Conservation (phyloP, 2,113 vertebrate genomes). For the Rhea pennata region DNA sequence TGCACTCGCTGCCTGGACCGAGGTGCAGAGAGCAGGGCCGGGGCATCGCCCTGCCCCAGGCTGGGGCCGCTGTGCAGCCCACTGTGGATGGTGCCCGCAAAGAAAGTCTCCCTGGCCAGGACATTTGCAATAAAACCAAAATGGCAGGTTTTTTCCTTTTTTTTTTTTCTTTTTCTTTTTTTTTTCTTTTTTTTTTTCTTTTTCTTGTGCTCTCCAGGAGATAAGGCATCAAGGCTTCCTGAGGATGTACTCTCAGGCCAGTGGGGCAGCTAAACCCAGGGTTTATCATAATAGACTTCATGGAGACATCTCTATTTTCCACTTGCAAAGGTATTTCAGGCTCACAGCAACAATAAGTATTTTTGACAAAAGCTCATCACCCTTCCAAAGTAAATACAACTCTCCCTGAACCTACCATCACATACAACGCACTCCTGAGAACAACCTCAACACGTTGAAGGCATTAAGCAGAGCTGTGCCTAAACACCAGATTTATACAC, state of each 20-base stretch:
- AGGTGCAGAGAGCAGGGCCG: no score
- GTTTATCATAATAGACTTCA: conserved; percentile 75
- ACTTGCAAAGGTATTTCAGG: conserved; percentile 78
- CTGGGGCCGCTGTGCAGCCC: neutral
- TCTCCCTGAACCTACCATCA: neutral
- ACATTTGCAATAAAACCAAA: neutral
- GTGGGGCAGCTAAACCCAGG: conserved; percentile 41
- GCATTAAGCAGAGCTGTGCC: neutral
- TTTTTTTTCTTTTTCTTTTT: neutral
- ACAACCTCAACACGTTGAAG: rapidly evolving
- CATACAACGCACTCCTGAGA: neutral
- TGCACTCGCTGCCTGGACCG: neutral
- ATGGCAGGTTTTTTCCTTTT: neutral
- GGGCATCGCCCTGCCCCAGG: neutral
- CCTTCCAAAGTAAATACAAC: conserved; percentile 78
- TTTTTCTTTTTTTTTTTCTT: neutral
- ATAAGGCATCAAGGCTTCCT: conserved; percentile 75
- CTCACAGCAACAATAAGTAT: conserved; percentile 74
- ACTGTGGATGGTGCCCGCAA: no score
- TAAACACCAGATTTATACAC: rapidly evolving
- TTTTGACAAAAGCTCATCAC: conserved; percentile 71
- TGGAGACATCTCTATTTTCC: conserved; percentile 76
- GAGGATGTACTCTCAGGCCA: conserved; percentile 71
- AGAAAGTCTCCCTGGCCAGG: neutral
- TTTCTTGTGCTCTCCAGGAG: conserved; percentile 38